These are phyloP conservation scores for Malacosoma neustria DNA, from an alignment of 2,888 invertebrate genomes.

Conservation along the genomic window DNA sequence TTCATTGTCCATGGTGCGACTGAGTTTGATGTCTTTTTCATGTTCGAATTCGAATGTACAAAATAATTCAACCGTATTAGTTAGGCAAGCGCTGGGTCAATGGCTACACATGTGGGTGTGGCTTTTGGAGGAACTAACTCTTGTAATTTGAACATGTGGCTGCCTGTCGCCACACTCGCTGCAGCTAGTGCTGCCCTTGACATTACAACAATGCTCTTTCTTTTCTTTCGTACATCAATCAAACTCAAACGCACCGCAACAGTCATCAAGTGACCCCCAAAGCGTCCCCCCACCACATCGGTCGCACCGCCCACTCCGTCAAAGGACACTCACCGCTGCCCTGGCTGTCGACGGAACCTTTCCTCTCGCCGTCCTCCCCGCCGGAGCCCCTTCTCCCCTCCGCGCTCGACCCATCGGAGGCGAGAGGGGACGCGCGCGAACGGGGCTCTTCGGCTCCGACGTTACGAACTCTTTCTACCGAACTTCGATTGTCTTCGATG, in stretches of 20 bases:
- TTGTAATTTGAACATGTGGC: too few species aligned
- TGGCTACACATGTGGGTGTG: too few species aligned
- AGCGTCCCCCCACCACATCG: constrained; percentile 3
- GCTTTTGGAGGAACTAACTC: too few species aligned
- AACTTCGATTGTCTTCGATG: not conserved
- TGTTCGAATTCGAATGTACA: too few species aligned
- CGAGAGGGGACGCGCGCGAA: not conserved
- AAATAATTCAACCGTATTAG: too few species aligned
- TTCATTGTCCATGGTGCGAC: too few species aligned
- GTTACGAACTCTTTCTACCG: not conserved
- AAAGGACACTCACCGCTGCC: constrained; percentile 31
- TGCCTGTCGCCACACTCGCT: too few species aligned
- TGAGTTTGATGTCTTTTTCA: too few species aligned
- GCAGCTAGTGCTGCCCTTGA: too few species aligned
- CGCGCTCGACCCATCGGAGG: constrained; percentile 1
- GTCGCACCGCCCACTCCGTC: not conserved
- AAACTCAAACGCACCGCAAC: constrained; percentile 3
- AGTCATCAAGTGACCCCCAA: constrained; percentile 11
- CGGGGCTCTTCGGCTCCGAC: not conserved
- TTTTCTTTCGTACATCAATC: too few species aligned
- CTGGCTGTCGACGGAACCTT: constrained; percentile 21
- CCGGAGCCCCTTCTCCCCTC: constrained; percentile 3
- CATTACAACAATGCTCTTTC: too few species aligned
- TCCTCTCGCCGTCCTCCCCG: constrained; percentile 9
- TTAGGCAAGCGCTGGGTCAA: too few species aligned